Percentiles rank a stretch among this genome's conserved stretches.
Evolutionary conservation across 2,888 invertebrate genomes (phyloP).

Genomic region (Sclerodermus sp.): DNA sequence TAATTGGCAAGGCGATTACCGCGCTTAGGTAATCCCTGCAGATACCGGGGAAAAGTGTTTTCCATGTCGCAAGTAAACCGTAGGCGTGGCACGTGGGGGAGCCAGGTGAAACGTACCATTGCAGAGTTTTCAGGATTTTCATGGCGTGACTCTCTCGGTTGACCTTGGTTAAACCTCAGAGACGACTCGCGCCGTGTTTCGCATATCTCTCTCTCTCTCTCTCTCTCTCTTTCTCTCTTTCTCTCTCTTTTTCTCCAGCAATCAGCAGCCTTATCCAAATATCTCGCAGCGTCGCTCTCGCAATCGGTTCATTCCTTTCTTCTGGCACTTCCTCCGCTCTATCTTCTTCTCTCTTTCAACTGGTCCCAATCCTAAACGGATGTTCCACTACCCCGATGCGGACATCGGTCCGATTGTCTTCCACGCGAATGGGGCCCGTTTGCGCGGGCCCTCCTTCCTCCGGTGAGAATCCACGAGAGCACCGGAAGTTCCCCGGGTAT

Average conservation of each 20-base stretch:
- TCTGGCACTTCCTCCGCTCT: neutral
- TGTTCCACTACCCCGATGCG: too few relatives aligned
- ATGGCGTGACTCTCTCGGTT: constrained; percentile 50
- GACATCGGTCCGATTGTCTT: too few relatives aligned
- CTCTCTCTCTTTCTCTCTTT: constrained; percentile 1
- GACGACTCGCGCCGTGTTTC: constrained; percentile 16
- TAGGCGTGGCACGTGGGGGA: neutral
- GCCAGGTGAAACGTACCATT: constrained; percentile 47
- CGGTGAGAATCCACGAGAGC: too few relatives aligned
- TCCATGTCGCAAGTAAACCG: too few relatives aligned
- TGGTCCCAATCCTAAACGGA: neutral
- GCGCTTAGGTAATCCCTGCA: too few relatives aligned
- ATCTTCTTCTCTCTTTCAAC: neutral
- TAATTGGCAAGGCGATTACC: too few relatives aligned
- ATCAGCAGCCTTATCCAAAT: too few relatives aligned
- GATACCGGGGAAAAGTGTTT: too few relatives aligned
- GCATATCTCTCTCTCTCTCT: neutral
- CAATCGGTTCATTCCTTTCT: constrained; percentile 1
- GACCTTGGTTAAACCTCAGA: constrained; percentile 35
- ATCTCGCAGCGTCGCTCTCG: too few relatives aligned
- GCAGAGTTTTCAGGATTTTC: constrained; percentile 57
- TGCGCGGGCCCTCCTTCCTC: too few relatives aligned
- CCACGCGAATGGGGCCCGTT: too few relatives aligned
- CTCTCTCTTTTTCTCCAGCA: constrained; percentile 5
- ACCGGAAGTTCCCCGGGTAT: too few relatives aligned